Evolutionary conservation across 2,113 vertebrate species (phyloP).

Genomic region (Trematomus loennbergii): DNA sequence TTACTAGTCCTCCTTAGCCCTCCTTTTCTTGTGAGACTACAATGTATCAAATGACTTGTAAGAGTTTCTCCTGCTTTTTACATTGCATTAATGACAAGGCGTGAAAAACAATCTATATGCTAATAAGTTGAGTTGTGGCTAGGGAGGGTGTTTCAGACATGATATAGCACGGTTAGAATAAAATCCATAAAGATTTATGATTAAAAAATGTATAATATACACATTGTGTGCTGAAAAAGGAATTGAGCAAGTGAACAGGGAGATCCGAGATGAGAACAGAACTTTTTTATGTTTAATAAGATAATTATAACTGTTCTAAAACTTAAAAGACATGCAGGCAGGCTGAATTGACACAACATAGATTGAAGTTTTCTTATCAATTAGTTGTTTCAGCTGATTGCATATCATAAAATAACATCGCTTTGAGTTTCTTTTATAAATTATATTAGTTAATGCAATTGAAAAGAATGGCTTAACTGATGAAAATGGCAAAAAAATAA

Average conservation of each 20-base stretch:
- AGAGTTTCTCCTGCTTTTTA: slow-evolving; percentile 17
- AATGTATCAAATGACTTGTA: background rate
- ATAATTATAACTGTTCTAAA: background rate
- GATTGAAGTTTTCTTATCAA: background rate
- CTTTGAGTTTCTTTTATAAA: too few species aligned
- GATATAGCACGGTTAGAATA: background rate
- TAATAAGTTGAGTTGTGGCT: background rate
- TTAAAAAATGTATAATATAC: background rate
- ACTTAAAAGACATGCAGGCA: background rate
- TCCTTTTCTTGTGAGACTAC: slow-evolving; percentile 4
- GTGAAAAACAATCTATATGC: slow-evolving; percentile 8
- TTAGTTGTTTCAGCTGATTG: background rate
- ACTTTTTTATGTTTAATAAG: slow-evolving; percentile 10
- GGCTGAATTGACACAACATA: background rate
- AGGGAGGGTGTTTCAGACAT: background rate
- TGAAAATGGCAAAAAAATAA: too few species aligned
- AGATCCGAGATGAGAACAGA: background rate
- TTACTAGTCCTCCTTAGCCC: background rate
- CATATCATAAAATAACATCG: background rate
- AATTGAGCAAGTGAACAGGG: background rate
- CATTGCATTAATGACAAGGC: background rate
- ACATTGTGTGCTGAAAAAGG: background rate
- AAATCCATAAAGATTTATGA: background rate
- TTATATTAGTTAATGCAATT: background rate
- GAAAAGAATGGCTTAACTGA: background rate